Percentiles rank a stretch among this genome's conserved stretches.
These are phyloP conservation scores for Cheilosia grossa DNA, from an alignment of 2,888 invertebrate genomes.

Conservation along the genomic window DNA sequence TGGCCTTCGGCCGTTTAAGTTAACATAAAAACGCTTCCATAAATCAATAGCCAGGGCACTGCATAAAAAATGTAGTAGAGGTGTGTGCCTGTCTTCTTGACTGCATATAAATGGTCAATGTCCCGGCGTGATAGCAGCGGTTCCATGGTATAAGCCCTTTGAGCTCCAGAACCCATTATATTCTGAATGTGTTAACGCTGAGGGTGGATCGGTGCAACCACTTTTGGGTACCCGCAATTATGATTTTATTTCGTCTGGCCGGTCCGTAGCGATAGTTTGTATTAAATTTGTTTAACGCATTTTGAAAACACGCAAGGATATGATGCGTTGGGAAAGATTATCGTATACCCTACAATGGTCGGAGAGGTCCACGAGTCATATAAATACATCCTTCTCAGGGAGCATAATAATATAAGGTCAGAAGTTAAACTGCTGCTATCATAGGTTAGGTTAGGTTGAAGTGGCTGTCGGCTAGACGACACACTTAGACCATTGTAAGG, in stretches of 20 bases:
- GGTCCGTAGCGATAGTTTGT: background rate
- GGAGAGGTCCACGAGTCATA: too few relatives aligned
- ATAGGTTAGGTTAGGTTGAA: too few relatives aligned
- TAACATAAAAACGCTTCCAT: conserved; percentile 71
- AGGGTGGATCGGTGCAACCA: conserved; percentile 65
- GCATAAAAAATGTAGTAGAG: conserved; percentile 16
- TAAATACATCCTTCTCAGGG: too few relatives aligned
- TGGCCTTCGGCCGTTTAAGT: conserved; percentile 68
- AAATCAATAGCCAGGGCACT: conserved; percentile 64
- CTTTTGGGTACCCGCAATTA: conserved; percentile 67
- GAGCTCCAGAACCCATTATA: conserved; percentile 43
- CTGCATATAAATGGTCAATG: conserved; percentile 47
- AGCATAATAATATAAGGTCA: too few relatives aligned
- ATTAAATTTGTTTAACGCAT: conserved; percentile 8
- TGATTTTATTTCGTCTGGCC: conserved; percentile 41
- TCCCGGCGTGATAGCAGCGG: conserved; percentile 1
- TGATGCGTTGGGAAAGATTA: background rate
- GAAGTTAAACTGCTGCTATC: too few relatives aligned
- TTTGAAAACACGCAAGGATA: background rate
- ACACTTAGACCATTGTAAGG: too few relatives aligned
- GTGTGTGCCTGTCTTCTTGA: conserved; percentile 53
- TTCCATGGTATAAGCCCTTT: conserved; percentile 9
- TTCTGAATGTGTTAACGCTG: conserved; percentile 59
- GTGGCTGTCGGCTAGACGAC: too few relatives aligned
- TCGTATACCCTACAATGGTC: background rate